Conservation (phyloP, 2,888 invertebrate species). For the Amiota mariae region DNA sequence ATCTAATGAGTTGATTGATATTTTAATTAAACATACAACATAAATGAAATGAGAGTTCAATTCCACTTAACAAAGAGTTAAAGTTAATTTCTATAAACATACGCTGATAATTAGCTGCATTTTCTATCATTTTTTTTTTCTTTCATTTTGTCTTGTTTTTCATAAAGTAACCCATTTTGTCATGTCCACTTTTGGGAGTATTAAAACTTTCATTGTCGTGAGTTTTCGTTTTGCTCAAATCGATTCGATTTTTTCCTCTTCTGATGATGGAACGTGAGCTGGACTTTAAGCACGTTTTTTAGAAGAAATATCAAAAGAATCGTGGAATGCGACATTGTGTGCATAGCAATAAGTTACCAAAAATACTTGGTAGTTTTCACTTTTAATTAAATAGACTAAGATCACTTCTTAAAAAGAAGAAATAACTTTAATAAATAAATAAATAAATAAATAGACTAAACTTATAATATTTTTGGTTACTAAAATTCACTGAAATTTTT, state of each 20-base stretch:
- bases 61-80: constrained; percentile 1
- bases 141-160: neutral
- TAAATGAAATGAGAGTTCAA: constrained; percentile 13
- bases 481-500: neutral
- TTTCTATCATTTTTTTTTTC: neutral
- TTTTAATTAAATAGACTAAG: neutral
- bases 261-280: constrained; percentile 18
- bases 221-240: constrained; percentile 3
- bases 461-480: constrained; percentile 69
- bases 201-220: constrained; percentile 22
- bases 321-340: neutral
- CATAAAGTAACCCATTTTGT: constrained; percentile 7
- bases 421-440: constrained; percentile 30
- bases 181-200: constrained; percentile 12
- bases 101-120: neutral
- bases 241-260: neutral
- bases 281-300: constrained; percentile 5
- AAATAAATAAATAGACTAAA: constrained; percentile 64
- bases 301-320: constrained; percentile 13
- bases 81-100: neutral
- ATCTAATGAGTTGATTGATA: neutral
- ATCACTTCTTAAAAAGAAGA: constrained; percentile 11
- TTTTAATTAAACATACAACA: constrained; percentile 20
- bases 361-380: constrained; percentile 13
- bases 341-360: constrained; percentile 21